Base-by-base conservation (phyloP, 2,113 vertebrate species). In the Nothocercus nigrocapillus region DNA sequence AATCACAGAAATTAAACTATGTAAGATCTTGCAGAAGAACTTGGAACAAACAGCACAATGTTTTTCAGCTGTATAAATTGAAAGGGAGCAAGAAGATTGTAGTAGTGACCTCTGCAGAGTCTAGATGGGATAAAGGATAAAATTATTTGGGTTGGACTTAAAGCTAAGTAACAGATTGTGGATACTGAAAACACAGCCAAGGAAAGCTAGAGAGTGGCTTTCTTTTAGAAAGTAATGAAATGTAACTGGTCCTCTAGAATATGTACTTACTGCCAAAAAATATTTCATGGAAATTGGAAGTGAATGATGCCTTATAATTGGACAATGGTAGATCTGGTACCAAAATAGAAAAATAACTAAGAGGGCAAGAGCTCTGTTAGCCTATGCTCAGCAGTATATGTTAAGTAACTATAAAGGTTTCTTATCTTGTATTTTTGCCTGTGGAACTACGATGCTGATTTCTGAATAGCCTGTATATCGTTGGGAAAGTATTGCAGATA, bases 21-120 rank as follows among this genome's bases (percentile, higher is more conserved):
- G 11, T 70, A 62, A 77, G 47, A 24, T 80, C 49, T 74, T 86
- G 54, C 49, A 81, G 76, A 85, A 90, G 49, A 81, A 86, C 80
- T 22, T 83, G 19, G n/a, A 90, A 51, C 45, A 56, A 91, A 72
- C 32, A 66, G 15, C 0, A 1, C 69, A 32, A 12, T 12, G 4
- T 72, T 84, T 19, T 68, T 89, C 51, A 78, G 27, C 49, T 88
- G 6, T 53, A 40, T 40, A 89, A 78, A 70, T 64, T 82, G n/a
- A 74, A 62, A 84, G 38, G 76, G 58, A 64, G 9, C 25, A 82
- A 58, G 21, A 74, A 64, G 40, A 80, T 88, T 58, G 13, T 13
- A 82, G 27, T 21, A 13, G 17, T 95, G 78, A 88, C 40, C 40
- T 93, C 59, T 88, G 32, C 44, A 80, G 92, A 2, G 9, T 83